A percentile compares a stretch with the other conserved stretches of the same genome.
Evolutionary conservation across 2,113 vertebrate species (phyloP).

Genomic region (Myocastor coypus): DNA sequence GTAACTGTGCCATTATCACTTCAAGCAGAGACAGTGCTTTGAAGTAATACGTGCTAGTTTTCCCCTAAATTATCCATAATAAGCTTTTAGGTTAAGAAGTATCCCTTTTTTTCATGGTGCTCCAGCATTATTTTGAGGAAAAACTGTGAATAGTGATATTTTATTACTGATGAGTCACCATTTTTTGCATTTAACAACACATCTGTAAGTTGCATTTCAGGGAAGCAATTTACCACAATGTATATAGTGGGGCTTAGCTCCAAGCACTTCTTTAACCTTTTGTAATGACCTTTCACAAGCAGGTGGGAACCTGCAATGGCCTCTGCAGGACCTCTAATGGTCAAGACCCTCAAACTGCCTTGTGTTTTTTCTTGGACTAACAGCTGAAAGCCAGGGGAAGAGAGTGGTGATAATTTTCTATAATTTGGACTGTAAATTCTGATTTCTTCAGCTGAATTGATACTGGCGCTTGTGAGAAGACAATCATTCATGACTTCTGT

Average conservation of each 20-base stretch:
- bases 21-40: background rate
- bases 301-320: background rate
- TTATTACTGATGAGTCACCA: constrained; percentile 34
- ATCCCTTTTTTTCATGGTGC: background rate
- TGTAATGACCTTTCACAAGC: background rate
- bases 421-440: constrained; percentile 9
- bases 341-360: background rate
- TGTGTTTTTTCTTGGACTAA: background rate
- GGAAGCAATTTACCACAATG: background rate
- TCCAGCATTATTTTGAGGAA: constrained; percentile 18
- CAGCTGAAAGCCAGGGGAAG: background rate
- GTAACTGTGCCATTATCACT: background rate
- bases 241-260: background rate
- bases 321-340: background rate
- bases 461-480: constrained; percentile 36
- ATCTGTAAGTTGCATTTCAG: constrained; percentile 10
- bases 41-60: background rate
- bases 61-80: constrained; percentile 31
- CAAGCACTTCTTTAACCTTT: background rate
- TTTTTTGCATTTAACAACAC: background rate
- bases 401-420: background rate
- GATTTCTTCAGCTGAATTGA: constrained; percentile 15
- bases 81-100: constrained; percentile 44
- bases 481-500: background rate
- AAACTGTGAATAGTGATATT: constrained; percentile 16